Evolutionary conservation across 2,888 invertebrate genomes (phyloP), one percentile per base, ranked within the genome.

Genomic region (Dicyrtoma fusca): DNA sequence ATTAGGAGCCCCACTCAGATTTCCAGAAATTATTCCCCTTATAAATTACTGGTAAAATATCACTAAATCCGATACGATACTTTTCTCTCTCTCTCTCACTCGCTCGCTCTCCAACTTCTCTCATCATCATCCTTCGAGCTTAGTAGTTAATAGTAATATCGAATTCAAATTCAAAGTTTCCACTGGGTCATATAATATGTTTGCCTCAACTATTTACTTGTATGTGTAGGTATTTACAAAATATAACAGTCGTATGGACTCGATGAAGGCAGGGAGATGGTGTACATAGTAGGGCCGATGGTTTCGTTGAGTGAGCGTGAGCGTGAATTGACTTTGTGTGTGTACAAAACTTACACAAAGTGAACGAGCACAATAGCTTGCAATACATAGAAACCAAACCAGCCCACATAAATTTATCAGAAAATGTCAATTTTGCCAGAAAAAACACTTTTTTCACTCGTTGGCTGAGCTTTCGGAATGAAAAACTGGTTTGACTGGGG

Each of bases 361-460:
- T 53, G 53, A 62, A 70, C 51, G 62, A 49, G 26, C 66, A 66
- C 66, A 66, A 66, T 66, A 19, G 66, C 34, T 66, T 66, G 66
- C 66, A 66, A 63, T 55, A 70, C 53, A 63, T 49, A 53, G 45
- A 70, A 72, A 66, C 59, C 59, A 62, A 68, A 62, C 68, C 57
- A 51, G 62, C 72, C 62, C 62, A 75, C 80, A 80, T 80, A 80
- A 78, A 80, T 80, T 78, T 78, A 77, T 80, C 78, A 77, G 73
- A 77, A 80, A 78, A 76, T 80, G 80, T 80, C 80, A 78, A 80
- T 80, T 80, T 80, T 75, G 75, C 75, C 69, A 69, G 74, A 77
- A 75, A 77, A 71, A 72, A 75, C 73, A 73, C 76, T 76, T 76
- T 76, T 76, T 75, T 75, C 76, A 70, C 73, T 69, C 61, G 45